Base-by-base conservation (phyloP, 2,888 invertebrate species). In the Tipula vernalis region DNA sequence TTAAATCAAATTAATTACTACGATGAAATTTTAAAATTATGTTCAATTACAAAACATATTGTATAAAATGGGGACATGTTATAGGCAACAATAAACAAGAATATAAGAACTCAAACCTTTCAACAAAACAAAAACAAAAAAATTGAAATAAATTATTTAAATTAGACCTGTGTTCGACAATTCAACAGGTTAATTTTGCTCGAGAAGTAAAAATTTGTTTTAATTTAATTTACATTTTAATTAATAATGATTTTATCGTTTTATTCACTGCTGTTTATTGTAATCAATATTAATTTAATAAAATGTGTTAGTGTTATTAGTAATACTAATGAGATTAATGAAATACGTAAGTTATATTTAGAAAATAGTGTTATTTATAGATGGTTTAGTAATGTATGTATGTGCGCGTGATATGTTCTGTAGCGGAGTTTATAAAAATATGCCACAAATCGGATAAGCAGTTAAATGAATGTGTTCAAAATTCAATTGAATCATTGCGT, bases 401-500 rank as follows among this genome's bases (percentile, higher is more conserved):
- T 71, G 15, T 57, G 41, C 5, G 5, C 51, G 51, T 10, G 10
- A 2, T 44, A 44, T 44, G 3, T 44, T 44, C 10, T 91, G n/a
- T 90, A 96, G 96, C 96, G 51, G 91, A 93, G 6, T 95, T 94
- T 90, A 92, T 96, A 5, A 92, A 94, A 88, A 91, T 94, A 87
- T 96, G 96, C 89, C 93, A 93, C 88, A 92, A 94, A 5, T 94
- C 93, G 86, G 94, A 95, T 89, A 93, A 93, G 0, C 92, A 94
- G 13, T 90, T 95, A 86, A 93, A 93, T 89, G 92, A 92, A 10
- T 96, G 96, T 89, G 92, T 95, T 0, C 91, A 91, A 87, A 90
- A 93, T 15, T 93, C 94, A 1, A 91, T 96, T 8, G 94, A 95
- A 87, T 90, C 90, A 0, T 91, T 95, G 87, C 92, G 93, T 57